These are phyloP conservation scores for Himalopsyche kuldschensis DNA, from an alignment of 2,888 invertebrate genomes.

Conservation along the genomic window DNA sequence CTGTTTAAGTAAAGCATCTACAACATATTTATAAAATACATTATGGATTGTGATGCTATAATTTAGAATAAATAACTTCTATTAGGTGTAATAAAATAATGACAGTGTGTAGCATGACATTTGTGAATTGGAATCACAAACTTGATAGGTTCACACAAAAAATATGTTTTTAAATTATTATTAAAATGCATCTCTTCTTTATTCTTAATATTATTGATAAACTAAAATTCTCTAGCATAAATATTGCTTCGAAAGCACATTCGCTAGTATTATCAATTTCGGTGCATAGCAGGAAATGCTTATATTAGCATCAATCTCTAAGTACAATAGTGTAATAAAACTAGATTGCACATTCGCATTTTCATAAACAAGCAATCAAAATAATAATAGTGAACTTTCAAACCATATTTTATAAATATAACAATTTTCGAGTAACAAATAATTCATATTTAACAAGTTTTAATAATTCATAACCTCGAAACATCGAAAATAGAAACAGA, in stretches of 20 bases:
- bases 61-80: too few species aligned
- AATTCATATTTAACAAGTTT: not conserved
- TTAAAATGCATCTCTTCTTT: too few species aligned
- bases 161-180: too few species aligned
- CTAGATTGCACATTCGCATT: not conserved
- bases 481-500: not conserved
- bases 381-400: not conserved
- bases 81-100: too few species aligned
- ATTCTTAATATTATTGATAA: not conserved
- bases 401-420: not conserved
- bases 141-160: too few species aligned
- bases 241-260: not conserved
- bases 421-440: conserved; percentile 7
- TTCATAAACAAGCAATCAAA: not conserved
- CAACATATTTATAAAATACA: too few species aligned
- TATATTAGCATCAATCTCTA: not conserved
- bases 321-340: not conserved
- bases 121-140: too few species aligned
- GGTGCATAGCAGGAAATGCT: not conserved
- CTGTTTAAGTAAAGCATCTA: too few species aligned
- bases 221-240: not conserved
- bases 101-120: too few species aligned
- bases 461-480: conserved; percentile 32
- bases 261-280: not conserved
- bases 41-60: too few species aligned